Evolutionary conservation across 2,797 vertebrate species (phyloP), one percentile per base, ranked within the genome.

Genomic region (Lagodon rhomboides): DNA sequence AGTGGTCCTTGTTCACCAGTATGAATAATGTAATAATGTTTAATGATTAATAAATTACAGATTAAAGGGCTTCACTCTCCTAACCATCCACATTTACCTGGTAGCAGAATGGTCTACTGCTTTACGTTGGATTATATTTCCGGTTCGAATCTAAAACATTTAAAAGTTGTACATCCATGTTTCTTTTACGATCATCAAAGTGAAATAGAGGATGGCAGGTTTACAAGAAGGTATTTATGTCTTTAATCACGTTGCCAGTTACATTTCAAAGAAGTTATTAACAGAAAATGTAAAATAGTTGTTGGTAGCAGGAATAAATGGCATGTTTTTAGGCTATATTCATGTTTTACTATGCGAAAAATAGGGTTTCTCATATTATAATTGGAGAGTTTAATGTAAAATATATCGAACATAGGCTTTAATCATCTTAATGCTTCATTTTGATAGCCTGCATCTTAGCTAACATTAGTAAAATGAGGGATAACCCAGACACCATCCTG

Each of bases 1-100:
- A 93, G 92, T 95, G 94, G 89, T 94, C 93, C 87, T 93, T 94
- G 94, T 94, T 95, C 93, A 95, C 94, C 87, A 90, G 93, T 95
- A 94, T 93, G 92, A 95, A 94, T 87, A 94, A 92, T 94, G 93
- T 94, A 93, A 94, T 93, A 93, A 93, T 93, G 94, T 94, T 94
- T 92, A 93, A 95, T 92, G 93, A 95, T 94, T 92, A 94, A 94
- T 93, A 92, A 95, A 93, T 95, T 91, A 89, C 92, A 92, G 85
- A 93, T 94, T 93, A 94, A 96, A 96, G 95, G 95, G 94, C 94
- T 95, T 95, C 92, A 94, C 93, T 94, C 89, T 91, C 89, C 85
- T 89, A 91, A 92, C 86, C 90, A 86, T 92, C 75, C 65, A 90
- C 90, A 92, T 81, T 84, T 60, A 92, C 74, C 65, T 76, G 68